Percentiles rank a stretch among this genome's conserved stretches.
These are phyloP conservation scores for Drosophila falleni DNA, from an alignment of 2,888 invertebrate species.

Conservation along the genomic window DNA sequence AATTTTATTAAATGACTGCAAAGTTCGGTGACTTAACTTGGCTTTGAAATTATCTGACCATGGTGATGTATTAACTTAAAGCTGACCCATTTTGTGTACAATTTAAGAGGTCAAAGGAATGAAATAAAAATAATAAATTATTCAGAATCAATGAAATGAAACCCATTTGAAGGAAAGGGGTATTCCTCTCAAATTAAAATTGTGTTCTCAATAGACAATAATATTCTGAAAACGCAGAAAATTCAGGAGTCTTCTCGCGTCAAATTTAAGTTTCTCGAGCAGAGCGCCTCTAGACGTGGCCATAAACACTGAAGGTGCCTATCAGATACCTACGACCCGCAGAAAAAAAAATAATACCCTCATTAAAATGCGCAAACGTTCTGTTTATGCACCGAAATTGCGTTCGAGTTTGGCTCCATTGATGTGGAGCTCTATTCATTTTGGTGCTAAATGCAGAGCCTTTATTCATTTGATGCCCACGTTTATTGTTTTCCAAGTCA, in stretches of 20 bases:
- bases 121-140: background rate
- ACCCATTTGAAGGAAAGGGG: too few species aligned
- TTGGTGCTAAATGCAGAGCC: constrained; percentile 60
- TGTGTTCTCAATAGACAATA: background rate
- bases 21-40: constrained; percentile 53
- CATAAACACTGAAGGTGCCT: constrained; percentile 37
- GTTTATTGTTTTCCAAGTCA: constrained; percentile 79
- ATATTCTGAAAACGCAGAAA: background rate
- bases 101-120: constrained; percentile 31
- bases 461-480: constrained; percentile 75
- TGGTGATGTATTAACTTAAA: constrained; percentile 10
- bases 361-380: constrained; percentile 78
- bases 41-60: constrained; percentile 45
- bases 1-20: constrained; percentile 74
- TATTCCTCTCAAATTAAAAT: background rate
- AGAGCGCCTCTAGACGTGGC: constrained; percentile 6
- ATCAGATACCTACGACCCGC: constrained; percentile 21
- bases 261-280: constrained; percentile 11
- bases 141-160: background rate
- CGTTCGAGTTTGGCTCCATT: constrained; percentile 44
- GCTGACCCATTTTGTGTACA: too few species aligned
- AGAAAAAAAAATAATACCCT: constrained; percentile 48
- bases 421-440: constrained; percentile 52
- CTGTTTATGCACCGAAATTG: constrained; percentile 75
- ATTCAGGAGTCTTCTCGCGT: background rate